phyloP scores from a whole-genome alignment of 2,797 vertebrate genomes.

The Oophaga sylvatica region DNA sequence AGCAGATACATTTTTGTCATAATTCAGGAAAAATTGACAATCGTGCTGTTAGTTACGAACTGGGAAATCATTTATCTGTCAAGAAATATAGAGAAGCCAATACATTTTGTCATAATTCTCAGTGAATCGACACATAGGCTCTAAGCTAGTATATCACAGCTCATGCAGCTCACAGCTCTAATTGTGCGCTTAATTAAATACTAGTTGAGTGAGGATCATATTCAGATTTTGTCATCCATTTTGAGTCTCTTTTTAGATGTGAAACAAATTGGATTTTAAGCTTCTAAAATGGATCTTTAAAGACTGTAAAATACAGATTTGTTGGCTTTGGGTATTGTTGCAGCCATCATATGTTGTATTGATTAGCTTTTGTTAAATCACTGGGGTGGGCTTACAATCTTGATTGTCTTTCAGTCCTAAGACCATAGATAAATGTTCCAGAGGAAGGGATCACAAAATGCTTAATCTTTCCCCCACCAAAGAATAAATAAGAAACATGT shows the following conservation, averaged over 20 bases:
- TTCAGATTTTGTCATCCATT: constrained; percentile 17
- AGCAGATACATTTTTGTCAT: constrained; percentile 46
- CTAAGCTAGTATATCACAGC: constrained; percentile 46
- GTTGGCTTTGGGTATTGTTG: not conserved
- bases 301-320: constrained; percentile 11
- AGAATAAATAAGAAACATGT: not conserved
- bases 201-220: constrained; percentile 34
- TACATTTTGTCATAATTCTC: constrained; percentile 54
- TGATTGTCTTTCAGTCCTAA: not conserved
- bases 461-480: not conserved
- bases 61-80: constrained; percentile 51
- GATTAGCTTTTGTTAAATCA: not conserved
- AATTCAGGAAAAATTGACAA: constrained; percentile 36
- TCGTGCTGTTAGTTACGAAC: constrained; percentile 43
- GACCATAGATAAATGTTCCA: not conserved
- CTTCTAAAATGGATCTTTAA: not conserved
- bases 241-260: constrained; percentile 3
- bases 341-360: not conserved
- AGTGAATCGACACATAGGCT: constrained; percentile 35
- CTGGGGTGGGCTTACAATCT: not conserved
- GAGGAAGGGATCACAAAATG: not conserved
- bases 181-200: constrained; percentile 38
- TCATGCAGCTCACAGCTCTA: constrained; percentile 5
- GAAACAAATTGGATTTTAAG: constrained; percentile 18
- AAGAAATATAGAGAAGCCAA: constrained; percentile 51